These are phyloP conservation scores for Globodera ellingtonae DNA, from an alignment of 1,140 invertebrate species.

Conservation along the genomic window DNA sequence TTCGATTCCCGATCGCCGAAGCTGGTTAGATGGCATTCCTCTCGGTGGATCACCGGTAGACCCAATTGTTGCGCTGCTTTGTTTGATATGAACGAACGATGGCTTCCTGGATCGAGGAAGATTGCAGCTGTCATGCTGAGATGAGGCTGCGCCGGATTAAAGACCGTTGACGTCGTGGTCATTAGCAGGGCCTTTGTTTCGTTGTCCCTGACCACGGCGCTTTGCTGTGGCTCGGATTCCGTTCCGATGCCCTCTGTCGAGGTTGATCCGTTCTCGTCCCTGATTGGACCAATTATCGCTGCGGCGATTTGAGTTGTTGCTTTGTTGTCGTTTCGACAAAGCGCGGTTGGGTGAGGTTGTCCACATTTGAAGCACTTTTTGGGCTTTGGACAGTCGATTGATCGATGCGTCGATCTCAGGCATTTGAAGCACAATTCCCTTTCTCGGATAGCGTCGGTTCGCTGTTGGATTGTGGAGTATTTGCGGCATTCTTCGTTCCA, in stretches of 20 bases:
- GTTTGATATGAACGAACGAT: not conserved
- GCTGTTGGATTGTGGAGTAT: not conserved
- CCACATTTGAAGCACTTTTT: not conserved
- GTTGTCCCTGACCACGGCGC: not conserved
- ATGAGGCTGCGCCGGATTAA: not conserved
- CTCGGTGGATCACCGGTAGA: not conserved
- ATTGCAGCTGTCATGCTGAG: not conserved
- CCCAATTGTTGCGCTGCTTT: not conserved
- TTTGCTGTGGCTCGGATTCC: not conserved
- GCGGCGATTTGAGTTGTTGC: no score
- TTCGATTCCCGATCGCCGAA: not conserved
- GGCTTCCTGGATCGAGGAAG: conserved; percentile 2
- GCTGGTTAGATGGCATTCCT: not conserved
- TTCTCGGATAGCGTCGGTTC: not conserved
- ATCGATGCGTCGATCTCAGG: not conserved
- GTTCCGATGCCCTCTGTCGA: not conserved
- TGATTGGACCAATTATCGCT: not conserved
- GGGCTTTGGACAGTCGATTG: not conserved
- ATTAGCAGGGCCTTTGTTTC: conserved; percentile 1
- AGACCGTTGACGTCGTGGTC: not conserved
- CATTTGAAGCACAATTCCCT: not conserved
- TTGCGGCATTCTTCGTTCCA: not conserved
- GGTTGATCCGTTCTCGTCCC: not conserved
- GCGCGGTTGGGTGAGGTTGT: not conserved
- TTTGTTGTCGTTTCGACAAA: not conserved